Evolutionary conservation across 2,888 invertebrate species (phyloP).

Genomic region (Drosophila barbarae): DNA sequence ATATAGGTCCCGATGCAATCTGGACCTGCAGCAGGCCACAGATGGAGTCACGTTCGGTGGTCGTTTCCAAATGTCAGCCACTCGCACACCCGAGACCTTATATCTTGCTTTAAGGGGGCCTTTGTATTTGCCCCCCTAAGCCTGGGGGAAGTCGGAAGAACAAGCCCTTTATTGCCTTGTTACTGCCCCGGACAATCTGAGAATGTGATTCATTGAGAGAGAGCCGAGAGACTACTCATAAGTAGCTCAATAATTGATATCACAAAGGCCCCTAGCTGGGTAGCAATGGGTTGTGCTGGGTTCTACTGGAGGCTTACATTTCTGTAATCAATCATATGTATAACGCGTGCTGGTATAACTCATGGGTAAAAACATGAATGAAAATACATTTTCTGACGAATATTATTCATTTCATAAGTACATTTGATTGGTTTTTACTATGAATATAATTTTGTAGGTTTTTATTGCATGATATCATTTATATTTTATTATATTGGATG

Average conservation of each 20-base stretch:
- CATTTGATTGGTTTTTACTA: neutral
- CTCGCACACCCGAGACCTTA: constrained; percentile 9
- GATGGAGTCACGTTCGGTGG: constrained; percentile 34
- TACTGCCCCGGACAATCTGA: constrained; percentile 1
- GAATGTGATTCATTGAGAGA: constrained; percentile 23
- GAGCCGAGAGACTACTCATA: constrained; percentile 1
- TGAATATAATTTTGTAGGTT: neutral
- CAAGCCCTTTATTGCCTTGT: constrained; percentile 20
- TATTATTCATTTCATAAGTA: neutral
- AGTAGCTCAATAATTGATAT: constrained; percentile 19
- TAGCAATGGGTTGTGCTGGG: neutral
- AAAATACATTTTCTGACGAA: neutral
- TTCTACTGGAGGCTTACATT: neutral
- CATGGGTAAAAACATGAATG: neutral
- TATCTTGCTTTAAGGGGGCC: neutral
- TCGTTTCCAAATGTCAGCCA: constrained; percentile 23
- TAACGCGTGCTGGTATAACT: neutral
- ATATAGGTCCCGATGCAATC: constrained; percentile 35
- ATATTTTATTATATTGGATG: neutral
- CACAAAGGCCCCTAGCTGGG: constrained; percentile 14
- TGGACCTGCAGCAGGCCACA: constrained; percentile 17
- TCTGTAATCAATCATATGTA: constrained; percentile 9
- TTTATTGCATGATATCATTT: neutral
- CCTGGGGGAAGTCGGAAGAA: constrained; percentile 18
- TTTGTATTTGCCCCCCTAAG: constrained; percentile 11